Conservation (phyloP, 2,113 vertebrate species). For the Panurus biarmicus region DNA sequence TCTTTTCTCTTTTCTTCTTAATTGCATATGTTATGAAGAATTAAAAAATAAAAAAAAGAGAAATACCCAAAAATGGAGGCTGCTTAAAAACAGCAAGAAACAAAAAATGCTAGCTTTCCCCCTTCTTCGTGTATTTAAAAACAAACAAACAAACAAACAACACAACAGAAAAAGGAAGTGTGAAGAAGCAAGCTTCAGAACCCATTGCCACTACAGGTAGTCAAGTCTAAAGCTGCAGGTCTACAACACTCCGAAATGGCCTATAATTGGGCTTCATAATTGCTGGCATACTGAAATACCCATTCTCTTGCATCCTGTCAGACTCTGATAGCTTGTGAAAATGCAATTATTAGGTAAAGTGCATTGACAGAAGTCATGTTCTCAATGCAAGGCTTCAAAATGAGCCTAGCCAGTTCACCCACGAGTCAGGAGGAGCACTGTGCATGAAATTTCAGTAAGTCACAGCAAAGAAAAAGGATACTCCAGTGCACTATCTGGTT, state of each 20-base stretch:
- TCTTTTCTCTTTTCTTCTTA: background rate
- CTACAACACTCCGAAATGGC: background rate
- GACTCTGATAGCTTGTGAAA: background rate
- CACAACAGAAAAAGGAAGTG: background rate
- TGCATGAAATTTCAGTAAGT: background rate
- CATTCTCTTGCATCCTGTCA: background rate
- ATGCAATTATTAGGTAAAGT: background rate
- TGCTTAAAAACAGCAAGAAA: background rate
- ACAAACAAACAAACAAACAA: too few relatives aligned
- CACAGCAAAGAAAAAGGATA: slow-evolving; percentile 82
- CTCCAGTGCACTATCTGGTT: slow-evolving; percentile 91
- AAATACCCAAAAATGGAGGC: background rate
- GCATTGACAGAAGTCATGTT: background rate
- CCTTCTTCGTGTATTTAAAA: background rate
- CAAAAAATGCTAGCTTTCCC: rapidly evolving
- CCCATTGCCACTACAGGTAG: background rate
- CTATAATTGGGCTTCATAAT: background rate
- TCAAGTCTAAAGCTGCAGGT: background rate
- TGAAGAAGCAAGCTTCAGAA: background rate
- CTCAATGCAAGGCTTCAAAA: background rate
- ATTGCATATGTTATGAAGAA: background rate
- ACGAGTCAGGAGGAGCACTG: background rate
- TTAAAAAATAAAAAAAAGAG: background rate
- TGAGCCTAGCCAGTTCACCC: background rate
- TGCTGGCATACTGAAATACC: background rate